phyloP scores from a whole-genome alignment of 2,888 invertebrate species.

The Cephonodes hylas region DNA sequence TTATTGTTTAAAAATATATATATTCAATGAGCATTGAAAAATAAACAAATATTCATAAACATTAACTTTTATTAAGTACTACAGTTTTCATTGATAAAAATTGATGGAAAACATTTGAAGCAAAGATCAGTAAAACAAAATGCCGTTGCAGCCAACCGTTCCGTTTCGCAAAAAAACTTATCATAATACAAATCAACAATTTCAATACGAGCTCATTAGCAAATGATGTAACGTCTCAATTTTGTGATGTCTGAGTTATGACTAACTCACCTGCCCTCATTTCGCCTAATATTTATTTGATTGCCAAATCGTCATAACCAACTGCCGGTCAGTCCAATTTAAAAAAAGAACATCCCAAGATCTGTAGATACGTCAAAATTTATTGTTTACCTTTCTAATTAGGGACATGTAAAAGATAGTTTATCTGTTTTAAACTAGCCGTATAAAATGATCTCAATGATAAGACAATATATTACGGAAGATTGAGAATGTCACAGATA shows the following conservation, averaged over 20 bases:
- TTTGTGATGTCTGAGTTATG: not conserved
- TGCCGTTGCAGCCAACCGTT: not conserved
- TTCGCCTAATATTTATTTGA: constrained; percentile 74
- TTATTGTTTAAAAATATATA: too few relatives aligned
- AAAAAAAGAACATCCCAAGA: not conserved
- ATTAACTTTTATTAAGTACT: too few relatives aligned
- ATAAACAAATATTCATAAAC: too few relatives aligned
- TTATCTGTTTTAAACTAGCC: not conserved
- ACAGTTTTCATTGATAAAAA: too few relatives aligned
- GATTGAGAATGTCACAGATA: not conserved
- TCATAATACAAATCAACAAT: not conserved
- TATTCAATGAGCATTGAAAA: too few relatives aligned
- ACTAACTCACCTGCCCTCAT: constrained; percentile 61
- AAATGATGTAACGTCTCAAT: constrained; percentile 11
- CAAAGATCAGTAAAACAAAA: not conserved
- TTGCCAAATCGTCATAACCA: constrained; percentile 59
- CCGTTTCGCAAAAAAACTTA: not conserved
- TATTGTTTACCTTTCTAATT: constrained; percentile 11
- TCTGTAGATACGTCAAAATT: constrained; percentile 6
- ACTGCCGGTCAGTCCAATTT: not conserved
- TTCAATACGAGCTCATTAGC: constrained; percentile 7
- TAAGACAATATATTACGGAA: not conserved
- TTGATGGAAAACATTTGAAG: not conserved
- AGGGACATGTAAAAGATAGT: constrained; percentile 1
- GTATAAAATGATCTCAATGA: not conserved